phyloP scores from a whole-genome alignment of 2,113 vertebrate species.

The Bos indicus region DNA sequence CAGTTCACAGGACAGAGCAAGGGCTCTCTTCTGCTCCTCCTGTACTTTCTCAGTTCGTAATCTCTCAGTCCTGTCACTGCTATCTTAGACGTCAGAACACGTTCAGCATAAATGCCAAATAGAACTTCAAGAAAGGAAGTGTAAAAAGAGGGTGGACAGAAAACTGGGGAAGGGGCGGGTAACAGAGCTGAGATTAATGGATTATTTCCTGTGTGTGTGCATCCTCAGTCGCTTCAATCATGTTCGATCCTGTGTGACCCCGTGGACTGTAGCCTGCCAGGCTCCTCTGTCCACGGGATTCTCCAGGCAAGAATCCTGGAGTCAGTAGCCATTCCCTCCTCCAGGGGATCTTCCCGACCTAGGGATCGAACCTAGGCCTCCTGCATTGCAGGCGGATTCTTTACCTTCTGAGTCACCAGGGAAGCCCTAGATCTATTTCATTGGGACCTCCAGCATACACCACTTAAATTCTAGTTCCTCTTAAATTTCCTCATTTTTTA shows the following conservation, averaged over 20 bases:
- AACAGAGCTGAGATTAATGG: background rate
- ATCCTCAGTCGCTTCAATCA: background rate
- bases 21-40: background rate
- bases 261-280: background rate
- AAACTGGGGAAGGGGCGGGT: background rate
- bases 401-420: too few relatives aligned
- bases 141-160: background rate
- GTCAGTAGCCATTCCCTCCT: background rate
- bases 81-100: background rate
- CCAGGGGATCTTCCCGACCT: background rate
- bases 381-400: background rate
- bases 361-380: background rate
- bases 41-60: background rate
- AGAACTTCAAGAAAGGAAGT: background rate
- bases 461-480: background rate
- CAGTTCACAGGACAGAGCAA: background rate
- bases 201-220: background rate
- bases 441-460: background rate
- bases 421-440: background rate
- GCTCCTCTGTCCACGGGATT: background rate
- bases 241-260: background rate
- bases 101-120: background rate
- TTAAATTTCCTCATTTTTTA: background rate
- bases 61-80: background rate
- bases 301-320: background rate